These are phyloP conservation scores for Prionace glauca DNA, from an alignment of 2,797 vertebrate species.

Conservation along the genomic window DNA sequence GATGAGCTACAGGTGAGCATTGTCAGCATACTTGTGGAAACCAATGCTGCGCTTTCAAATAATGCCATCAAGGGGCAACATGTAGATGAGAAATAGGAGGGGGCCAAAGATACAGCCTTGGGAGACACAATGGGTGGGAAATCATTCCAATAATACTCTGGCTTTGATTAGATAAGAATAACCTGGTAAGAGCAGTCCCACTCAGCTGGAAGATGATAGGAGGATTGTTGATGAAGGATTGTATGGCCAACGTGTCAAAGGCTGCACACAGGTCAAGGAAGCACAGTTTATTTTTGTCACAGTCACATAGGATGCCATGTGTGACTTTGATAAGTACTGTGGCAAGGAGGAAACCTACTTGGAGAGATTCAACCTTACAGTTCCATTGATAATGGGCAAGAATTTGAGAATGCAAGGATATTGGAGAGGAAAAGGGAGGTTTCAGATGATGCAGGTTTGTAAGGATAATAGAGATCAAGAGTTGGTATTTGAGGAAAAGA, in stretches of 20 bases:
- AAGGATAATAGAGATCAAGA: neutral
- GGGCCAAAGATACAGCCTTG: no score
- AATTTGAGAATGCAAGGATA: neutral
- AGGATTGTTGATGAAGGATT: neutral
- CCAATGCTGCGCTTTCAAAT: no score
- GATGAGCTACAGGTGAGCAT: no score
- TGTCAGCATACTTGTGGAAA: no score
- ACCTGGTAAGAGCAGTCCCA: no score
- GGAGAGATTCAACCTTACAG: no score
- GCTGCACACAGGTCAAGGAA: neutral
- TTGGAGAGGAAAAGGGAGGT: neutral
- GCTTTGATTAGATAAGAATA: no score
- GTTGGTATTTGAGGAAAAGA: neutral
- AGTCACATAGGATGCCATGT: neutral
- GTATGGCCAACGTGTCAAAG: neutral
- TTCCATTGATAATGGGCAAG: neutral
- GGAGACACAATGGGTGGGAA: neutral
- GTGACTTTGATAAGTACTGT: neutral
- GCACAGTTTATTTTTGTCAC: neutral
- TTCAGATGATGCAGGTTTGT: neutral
- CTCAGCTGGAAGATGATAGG: neutral
- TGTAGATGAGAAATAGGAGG: no score
- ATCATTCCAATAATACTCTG: neutral
- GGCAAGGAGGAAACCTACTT: no score
- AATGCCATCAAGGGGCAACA: no score